Conservation (phyloP, 1,140 invertebrate genomes). For the Drosophila parvula region DNA sequence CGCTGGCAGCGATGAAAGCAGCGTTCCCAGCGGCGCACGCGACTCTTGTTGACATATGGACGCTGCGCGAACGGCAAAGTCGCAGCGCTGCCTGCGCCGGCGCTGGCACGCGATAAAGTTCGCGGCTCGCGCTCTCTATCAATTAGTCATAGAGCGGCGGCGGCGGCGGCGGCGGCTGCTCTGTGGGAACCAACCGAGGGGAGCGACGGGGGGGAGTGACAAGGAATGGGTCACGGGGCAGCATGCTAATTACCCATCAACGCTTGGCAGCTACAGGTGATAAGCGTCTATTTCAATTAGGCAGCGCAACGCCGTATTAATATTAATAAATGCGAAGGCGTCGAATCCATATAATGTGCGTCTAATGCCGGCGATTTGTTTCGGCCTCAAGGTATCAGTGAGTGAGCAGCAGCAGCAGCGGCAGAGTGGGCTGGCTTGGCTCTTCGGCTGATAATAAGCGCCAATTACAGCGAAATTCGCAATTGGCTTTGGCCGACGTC, state of each 20-base stretch:
- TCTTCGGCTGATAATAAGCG: conserved; percentile 37
- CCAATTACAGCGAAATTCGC: conserved; percentile 67
- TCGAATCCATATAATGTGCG: conserved; percentile 1
- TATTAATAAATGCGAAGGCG: conserved; percentile 46
- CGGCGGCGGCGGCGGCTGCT: not conserved
- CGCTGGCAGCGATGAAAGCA: conserved; percentile 20
- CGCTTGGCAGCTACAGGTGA: conserved; percentile 10
- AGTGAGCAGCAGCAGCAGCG: no score
- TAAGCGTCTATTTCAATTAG: conserved; percentile 52
- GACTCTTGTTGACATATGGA: conserved; percentile 68
- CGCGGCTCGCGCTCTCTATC: conserved; percentile 20
- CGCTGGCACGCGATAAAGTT: conserved; percentile 69
- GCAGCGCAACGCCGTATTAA: conserved; percentile 25
- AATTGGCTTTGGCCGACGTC: conserved; percentile 67
- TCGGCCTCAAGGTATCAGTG: conserved; percentile 36
- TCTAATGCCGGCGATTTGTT: conserved; percentile 26
- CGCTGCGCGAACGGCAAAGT: conserved; percentile 12
- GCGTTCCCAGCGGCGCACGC: conserved; percentile 64
- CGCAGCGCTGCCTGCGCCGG: conserved; percentile 7
- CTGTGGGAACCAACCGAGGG: not conserved
- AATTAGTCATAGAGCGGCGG: conserved; percentile 52
- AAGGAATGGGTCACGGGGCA: conserved; percentile 7
- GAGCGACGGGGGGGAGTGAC: no score
- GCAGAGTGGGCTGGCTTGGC: no score
- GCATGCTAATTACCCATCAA: conserved; percentile 24